phyloP scores from a whole-genome alignment of 2,888 invertebrate genomes.

The Esperia sulphurella region DNA sequence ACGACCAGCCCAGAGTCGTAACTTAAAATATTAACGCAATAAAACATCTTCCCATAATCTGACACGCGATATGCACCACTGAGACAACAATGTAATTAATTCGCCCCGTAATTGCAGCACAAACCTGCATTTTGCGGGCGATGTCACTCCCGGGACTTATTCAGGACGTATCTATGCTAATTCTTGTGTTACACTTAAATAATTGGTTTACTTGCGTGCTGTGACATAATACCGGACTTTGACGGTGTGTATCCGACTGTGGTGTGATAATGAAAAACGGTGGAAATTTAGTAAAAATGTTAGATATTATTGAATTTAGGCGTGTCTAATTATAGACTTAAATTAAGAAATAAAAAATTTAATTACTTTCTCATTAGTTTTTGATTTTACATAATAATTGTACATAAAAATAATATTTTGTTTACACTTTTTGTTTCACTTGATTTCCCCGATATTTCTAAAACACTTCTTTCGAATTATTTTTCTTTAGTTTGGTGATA shows the following conservation, averaged over 20 bases:
- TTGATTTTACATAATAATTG: too few relatives aligned
- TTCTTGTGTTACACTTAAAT: slow-evolving; percentile 10
- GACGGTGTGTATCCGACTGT: not conserved
- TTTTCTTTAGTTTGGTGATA: too few relatives aligned
- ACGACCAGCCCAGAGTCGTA: not conserved
- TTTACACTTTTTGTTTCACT: too few relatives aligned
- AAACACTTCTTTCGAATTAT: too few relatives aligned
- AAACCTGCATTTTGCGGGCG: slow-evolving; percentile 2
- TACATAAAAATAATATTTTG: too few relatives aligned
- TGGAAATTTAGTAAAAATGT: too few relatives aligned
- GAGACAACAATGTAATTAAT: slow-evolving; percentile 10
- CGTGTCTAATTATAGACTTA: too few relatives aligned
- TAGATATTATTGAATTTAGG: too few relatives aligned
- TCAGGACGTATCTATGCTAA: slow-evolving; percentile 16
- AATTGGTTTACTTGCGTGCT: slow-evolving; percentile 13
- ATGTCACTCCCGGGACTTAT: slow-evolving; percentile 17
- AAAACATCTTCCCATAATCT: not conserved
- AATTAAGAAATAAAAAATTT: too few relatives aligned
- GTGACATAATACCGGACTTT: not conserved
- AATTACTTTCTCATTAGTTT: too few relatives aligned
- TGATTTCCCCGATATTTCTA: too few relatives aligned
- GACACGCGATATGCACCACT: not conserved
- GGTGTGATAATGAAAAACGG: too few relatives aligned
- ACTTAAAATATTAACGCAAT: not conserved
- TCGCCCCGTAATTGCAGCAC: slow-evolving; percentile 9